Percentiles rank a stretch among this genome's conserved stretches.
Evolutionary conservation across 2,888 invertebrate genomes (phyloP).

Genomic region (Mesoligia furuncula): DNA sequence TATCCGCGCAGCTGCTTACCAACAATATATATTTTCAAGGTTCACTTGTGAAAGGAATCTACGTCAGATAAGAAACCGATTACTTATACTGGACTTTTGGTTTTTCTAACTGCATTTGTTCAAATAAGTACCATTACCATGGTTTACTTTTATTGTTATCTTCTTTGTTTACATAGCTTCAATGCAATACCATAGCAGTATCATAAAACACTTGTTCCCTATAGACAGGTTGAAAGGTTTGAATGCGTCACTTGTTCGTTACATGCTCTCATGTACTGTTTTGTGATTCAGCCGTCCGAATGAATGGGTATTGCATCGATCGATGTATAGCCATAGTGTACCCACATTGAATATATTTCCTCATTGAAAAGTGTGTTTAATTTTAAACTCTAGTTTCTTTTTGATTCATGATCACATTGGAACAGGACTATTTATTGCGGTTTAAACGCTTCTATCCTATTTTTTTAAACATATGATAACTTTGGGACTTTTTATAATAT

Average conservation of each 20-base stretch:
- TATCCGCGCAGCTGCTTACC: constrained; percentile 77
- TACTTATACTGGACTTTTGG: constrained; percentile 45
- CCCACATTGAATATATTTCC: constrained; percentile 21
- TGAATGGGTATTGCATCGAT: constrained; percentile 71
- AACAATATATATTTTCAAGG: constrained; percentile 81
- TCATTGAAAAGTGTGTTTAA: constrained; percentile 19
- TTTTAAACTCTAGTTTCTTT: constrained; percentile 13
- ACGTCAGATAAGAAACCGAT: constrained; percentile 64
- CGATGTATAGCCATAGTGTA: constrained; percentile 42
- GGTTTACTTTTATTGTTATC: constrained; percentile 8
- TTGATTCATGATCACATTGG: constrained; percentile 1
- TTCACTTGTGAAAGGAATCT: constrained; percentile 81
- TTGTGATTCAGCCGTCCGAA: constrained; percentile 78
- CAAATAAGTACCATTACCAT: neutral
- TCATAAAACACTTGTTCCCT: constrained; percentile 27
- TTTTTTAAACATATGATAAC: constrained; percentile 11
- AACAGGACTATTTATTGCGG: neutral
- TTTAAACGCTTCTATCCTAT: neutral
- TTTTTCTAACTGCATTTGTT: constrained; percentile 29
- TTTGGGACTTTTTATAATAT: constrained; percentile 18
- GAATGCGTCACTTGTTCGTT: constrained; percentile 81
- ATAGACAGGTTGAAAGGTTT: constrained; percentile 55
- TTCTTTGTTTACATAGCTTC: constrained; percentile 33
- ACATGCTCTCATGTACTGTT: constrained; percentile 72
- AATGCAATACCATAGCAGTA: constrained; percentile 21